Evolutionary conservation across 2,113 vertebrate species (phyloP).

Genomic region (Dendropsophus ebraccatus): DNA sequence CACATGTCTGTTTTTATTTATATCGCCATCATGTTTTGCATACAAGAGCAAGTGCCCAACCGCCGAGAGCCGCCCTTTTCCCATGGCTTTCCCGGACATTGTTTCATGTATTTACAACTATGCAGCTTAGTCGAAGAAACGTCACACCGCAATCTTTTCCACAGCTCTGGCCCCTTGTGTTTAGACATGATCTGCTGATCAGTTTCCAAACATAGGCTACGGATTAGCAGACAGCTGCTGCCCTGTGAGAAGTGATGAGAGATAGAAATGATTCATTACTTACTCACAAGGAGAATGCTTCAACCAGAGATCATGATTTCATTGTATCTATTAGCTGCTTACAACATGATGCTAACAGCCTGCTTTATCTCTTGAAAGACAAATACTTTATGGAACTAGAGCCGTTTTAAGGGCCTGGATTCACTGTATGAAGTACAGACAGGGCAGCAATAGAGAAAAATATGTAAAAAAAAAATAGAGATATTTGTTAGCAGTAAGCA

Average conservation of each 20-base stretch:
- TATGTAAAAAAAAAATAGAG: too few relatives aligned
- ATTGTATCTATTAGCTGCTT: slow-evolving; percentile 13
- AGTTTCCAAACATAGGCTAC: slow-evolving; percentile 53
- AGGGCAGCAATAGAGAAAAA: too few relatives aligned
- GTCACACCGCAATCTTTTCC: not conserved
- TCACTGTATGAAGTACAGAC: not conserved
- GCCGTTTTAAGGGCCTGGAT: not conserved
- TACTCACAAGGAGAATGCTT: slow-evolving; percentile 29
- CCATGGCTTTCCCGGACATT: not conserved
- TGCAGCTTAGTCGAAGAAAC: not conserved
- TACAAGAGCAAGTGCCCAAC: not conserved
- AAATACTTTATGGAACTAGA: not conserved
- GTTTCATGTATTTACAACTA: not conserved
- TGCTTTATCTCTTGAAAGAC: not conserved
- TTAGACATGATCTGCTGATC: slow-evolving; percentile 49
- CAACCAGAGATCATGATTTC: not conserved
- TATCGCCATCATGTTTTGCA: not conserved
- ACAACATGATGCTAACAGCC: not conserved
- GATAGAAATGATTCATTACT: slow-evolving; percentile 24
- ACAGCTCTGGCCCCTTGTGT: slow-evolving; percentile 31
- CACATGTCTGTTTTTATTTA: not conserved
- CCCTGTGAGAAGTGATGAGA: slow-evolving; percentile 36
- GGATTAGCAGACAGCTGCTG: slow-evolving; percentile 54
- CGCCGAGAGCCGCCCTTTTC: not conserved
- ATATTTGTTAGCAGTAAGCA: too few relatives aligned